Percentiles rank a stretch among this genome's conserved stretches.
phyloP scores from a whole-genome alignment of 2,113 vertebrate genomes.

The Rhabdomys dilectus region DNA sequence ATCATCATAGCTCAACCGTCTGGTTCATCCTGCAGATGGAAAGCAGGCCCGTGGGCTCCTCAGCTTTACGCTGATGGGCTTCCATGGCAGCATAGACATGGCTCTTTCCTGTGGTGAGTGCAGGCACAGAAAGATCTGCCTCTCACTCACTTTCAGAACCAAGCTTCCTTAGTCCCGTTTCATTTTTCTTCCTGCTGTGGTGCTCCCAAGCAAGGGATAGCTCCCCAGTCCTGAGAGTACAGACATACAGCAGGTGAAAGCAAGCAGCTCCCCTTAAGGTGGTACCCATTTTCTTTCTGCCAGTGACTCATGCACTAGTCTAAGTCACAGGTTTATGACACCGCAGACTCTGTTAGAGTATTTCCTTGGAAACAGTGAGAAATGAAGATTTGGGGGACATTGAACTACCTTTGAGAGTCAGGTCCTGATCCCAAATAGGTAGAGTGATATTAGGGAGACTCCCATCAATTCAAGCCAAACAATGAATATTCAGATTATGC shows the following conservation, averaged over 20 bases:
- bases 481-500: not conserved
- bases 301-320: not conserved
- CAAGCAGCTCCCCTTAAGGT: not conserved
- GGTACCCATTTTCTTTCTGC: not conserved
- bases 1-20: not conserved
- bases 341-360: not conserved
- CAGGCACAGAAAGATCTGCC: not conserved
- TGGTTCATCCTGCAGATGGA: not conserved
- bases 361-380: not conserved
- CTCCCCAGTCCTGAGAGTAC: too few species aligned
- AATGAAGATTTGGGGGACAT: not conserved
- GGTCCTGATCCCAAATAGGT: not conserved
- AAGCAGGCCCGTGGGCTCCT: not conserved
- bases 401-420: not conserved
- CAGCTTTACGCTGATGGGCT: not conserved
- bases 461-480: not conserved
- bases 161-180: not conserved
- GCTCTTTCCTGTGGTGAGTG: not conserved
- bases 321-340: not conserved
- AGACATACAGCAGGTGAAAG: not conserved
- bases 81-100: not conserved
- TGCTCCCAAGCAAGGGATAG: not conserved
- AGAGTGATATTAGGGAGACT: not conserved
- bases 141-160: not conserved
- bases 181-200: not conserved